A percentile compares a stretch with the other conserved stretches of the same genome.
Conservation (phyloP, 2,797 vertebrate genomes). For the Catharus ustulatus region DNA sequence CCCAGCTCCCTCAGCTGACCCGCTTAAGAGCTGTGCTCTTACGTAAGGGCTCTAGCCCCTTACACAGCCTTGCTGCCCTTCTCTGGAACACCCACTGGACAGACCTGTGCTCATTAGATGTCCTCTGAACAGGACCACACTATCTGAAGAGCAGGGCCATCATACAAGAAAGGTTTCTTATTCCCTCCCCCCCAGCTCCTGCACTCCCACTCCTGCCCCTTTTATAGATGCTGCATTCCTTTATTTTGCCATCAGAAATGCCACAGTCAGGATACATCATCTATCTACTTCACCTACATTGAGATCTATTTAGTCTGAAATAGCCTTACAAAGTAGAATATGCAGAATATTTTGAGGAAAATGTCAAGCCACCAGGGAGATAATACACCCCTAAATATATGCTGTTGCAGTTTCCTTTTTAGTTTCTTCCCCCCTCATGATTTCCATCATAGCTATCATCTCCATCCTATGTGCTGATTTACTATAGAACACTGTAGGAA, state of each 20-base stretch:
- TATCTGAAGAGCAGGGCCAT: neutral
- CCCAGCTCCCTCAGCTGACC: neutral
- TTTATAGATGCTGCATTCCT: neutral
- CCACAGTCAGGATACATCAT: neutral
- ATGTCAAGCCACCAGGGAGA: neutral
- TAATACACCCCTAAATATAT: neutral
- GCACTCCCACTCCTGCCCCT: rapidly evolving
- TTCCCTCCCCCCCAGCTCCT: neutral
- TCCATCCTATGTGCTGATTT: neutral
- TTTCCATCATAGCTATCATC: neutral
- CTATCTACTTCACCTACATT: neutral
- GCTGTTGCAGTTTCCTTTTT: neutral
- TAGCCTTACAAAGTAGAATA: neutral
- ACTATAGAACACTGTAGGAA: neutral
- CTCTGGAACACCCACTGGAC: neutral
- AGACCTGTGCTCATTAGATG: neutral
- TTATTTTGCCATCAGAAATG: neutral
- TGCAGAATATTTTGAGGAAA: neutral
- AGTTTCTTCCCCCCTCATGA: neutral
- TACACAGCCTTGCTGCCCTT: neutral
- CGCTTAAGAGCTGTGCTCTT: neutral
- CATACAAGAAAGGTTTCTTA: neutral
- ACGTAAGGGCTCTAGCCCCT: no score
- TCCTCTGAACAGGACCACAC: neutral
- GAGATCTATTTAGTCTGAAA: neutral